These are phyloP conservation scores for Odontophorus gujanensis DNA, from an alignment of 2,113 vertebrate species.

Conservation along the genomic window DNA sequence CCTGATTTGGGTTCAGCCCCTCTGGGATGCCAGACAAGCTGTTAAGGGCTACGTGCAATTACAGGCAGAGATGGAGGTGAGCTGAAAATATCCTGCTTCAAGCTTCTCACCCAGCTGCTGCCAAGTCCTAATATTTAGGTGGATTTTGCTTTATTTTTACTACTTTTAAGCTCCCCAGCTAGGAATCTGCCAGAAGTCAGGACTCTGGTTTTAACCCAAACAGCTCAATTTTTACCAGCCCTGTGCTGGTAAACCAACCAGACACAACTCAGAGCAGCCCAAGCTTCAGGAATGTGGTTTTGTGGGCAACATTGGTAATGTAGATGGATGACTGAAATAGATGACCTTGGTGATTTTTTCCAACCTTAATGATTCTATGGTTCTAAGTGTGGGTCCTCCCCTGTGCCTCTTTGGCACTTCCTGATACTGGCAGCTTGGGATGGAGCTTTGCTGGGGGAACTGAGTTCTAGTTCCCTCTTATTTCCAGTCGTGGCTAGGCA, in stretches of 20 bases:
- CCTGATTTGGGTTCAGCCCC: neutral
- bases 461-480: neutral
- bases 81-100: neutral
- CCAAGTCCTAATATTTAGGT: conserved; percentile 11
- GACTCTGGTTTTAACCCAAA: neutral
- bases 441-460: neutral
- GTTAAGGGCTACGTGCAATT: neutral
- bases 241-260: neutral
- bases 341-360: too few species aligned
- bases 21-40: neutral
- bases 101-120: conserved; percentile 6
- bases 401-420: neutral
- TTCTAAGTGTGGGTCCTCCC: neutral
- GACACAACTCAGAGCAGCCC: neutral
- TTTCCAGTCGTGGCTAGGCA: neutral
- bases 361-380: too few species aligned
- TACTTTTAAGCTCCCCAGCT: neutral
- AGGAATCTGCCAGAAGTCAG: neutral
- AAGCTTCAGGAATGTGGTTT: too few species aligned
- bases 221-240: neutral
- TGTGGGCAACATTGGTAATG: too few species aligned
- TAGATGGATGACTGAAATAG: too few species aligned
- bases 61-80: neutral
- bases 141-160: conserved; percentile 22
- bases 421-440: neutral